Percentiles rank a stretch among this genome's conserved stretches.
These are phyloP conservation scores for Brachyhypopomus gauderio DNA, from an alignment of 2,113 vertebrate species.

Conservation along the genomic window DNA sequence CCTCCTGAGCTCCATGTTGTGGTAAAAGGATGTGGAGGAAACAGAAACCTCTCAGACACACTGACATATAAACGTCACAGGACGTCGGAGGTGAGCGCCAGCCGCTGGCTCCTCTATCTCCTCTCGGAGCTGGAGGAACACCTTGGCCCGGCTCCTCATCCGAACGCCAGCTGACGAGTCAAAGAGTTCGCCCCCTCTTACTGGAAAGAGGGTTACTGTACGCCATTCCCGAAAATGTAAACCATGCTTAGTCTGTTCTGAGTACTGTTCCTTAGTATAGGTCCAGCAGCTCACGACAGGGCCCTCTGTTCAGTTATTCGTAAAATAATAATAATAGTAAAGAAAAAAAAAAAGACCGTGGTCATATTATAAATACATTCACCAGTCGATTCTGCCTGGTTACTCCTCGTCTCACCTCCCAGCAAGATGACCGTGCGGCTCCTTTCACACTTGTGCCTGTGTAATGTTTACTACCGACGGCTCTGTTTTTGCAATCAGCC, in stretches of 20 bases:
- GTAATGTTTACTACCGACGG: constrained; percentile 60
- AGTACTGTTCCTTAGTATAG: not conserved
- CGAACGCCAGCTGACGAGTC: constrained; percentile 1
- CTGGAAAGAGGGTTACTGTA: not conserved
- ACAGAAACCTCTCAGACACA: constrained; percentile 34
- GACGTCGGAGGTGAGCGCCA: constrained; percentile 41
- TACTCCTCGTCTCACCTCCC: constrained; percentile 28
- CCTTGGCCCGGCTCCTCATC: constrained; percentile 13
- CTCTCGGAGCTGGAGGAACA: constrained; percentile 52
- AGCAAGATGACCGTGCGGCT: constrained; percentile 33
- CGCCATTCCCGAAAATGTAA: not conserved
- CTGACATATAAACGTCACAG: constrained; percentile 52
- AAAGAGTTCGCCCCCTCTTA: not conserved
- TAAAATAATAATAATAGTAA: not conserved
- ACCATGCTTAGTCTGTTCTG: not conserved
- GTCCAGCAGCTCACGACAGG: not conserved
- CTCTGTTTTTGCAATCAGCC: constrained; percentile 65
- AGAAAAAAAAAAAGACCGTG: not conserved
- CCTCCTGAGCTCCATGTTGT: not conserved
- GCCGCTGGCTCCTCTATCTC: constrained; percentile 46
- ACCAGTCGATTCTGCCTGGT: constrained; percentile 34
- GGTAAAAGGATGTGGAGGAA: not conserved
- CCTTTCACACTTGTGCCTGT: constrained; percentile 49
- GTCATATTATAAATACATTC: constrained; percentile 30
- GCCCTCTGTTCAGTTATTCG: not conserved